Percentiles rank a stretch among this genome's conserved stretches.
Evolutionary conservation across 2,888 invertebrate genomes (phyloP).

Genomic region (Plebejus melissa): DNA sequence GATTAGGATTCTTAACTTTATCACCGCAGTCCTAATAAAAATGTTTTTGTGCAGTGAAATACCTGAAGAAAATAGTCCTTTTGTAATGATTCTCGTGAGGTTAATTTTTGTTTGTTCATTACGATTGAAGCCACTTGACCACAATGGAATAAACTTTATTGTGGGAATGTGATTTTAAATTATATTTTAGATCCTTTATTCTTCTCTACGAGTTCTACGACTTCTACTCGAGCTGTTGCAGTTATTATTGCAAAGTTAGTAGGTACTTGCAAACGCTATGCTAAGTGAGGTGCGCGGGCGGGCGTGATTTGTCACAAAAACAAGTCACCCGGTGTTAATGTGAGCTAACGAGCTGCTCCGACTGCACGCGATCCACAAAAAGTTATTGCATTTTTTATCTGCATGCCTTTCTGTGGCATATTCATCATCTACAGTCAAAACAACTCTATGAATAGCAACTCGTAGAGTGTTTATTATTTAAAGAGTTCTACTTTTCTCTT

Average conservation of each 20-base stretch:
- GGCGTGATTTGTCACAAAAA: slow-evolving; percentile 34
- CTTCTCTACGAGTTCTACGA: background rate
- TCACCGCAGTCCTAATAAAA: no score
- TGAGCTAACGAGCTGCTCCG: slow-evolving; percentile 21
- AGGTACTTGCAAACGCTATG: slow-evolving; percentile 33
- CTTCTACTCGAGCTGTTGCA: background rate
- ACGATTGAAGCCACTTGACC: background rate
- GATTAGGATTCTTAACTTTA: background rate
- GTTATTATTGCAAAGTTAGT: slow-evolving; percentile 1
- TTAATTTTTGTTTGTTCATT: background rate
- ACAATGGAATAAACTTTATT: background rate
- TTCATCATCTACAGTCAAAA: background rate
- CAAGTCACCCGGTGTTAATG: slow-evolving; percentile 27
- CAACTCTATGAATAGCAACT: background rate
- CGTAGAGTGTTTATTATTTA: background rate
- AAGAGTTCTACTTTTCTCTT: no score
- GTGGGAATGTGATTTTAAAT: no score
- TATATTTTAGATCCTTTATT: background rate
- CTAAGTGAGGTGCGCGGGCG: slow-evolving; percentile 30
- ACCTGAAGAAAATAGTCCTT: background rate
- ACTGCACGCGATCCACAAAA: slow-evolving; percentile 30
- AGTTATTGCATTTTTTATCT: slow-evolving; percentile 14
- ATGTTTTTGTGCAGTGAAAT: background rate
- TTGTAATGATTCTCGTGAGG: background rate
- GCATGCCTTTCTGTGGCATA: slow-evolving; percentile 18